Evolutionary conservation across 2,888 invertebrate genomes (phyloP).

Genomic region (Osmoderma eremita): DNA sequence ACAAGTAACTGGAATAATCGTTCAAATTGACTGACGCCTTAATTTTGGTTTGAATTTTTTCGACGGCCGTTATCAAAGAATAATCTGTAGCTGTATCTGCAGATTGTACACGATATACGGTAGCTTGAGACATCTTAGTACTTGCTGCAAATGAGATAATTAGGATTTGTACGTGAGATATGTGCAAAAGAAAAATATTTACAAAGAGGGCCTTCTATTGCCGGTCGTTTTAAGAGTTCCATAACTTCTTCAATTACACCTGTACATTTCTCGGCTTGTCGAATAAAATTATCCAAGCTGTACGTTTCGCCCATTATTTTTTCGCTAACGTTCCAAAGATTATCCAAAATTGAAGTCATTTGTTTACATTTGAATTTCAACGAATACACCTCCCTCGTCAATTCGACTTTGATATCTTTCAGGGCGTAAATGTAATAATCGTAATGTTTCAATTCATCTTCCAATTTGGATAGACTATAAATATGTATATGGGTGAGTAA

Average conservation of each 20-base stretch:
- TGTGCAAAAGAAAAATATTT: not conserved
- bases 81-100: not conserved
- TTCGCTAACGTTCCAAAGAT: conserved; percentile 5
- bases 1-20: conserved; percentile 18
- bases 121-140: not conserved
- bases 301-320: not conserved
- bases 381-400: conserved; percentile 29
- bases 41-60: conserved; percentile 6
- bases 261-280: not conserved
- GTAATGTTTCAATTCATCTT: conserved; percentile 30
- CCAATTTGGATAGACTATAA: conserved; percentile 31
- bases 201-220: not conserved
- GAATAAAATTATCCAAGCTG: not conserved
- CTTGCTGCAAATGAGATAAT: conserved; percentile 1
- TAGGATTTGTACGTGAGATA: too few species aligned
- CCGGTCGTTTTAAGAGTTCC: conserved; percentile 7
- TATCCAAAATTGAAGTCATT: not conserved
- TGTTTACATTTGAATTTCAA: conserved; percentile 30
- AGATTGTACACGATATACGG: not conserved
- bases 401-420: conserved; percentile 28
- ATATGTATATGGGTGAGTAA: too few species aligned
- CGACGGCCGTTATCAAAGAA: not conserved
- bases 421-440: conserved; percentile 15
- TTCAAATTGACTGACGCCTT: not conserved
- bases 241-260: conserved; percentile 15